Conservation (phyloP, 2,797 vertebrate species). For the Pantherophis alleghaniensis region DNA sequence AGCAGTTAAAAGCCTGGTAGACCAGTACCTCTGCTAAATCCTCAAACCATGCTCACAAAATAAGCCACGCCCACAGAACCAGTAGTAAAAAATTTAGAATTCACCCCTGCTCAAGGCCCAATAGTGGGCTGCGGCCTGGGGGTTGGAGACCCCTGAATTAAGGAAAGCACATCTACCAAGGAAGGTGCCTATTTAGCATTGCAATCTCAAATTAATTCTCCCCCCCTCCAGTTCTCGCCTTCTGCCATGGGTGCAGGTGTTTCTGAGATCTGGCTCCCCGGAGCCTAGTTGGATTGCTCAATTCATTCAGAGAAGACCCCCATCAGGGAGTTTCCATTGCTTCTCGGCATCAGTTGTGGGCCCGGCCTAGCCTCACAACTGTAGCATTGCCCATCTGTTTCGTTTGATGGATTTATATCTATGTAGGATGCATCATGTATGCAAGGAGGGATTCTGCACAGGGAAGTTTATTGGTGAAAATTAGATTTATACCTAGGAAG, state of each 20-base stretch:
- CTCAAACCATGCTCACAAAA: too few relatives aligned
- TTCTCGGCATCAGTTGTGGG: background rate
- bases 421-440: background rate
- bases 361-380: background rate
- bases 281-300: background rate
- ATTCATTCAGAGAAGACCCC: background rate
- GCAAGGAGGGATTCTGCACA: background rate
- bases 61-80: too few relatives aligned
- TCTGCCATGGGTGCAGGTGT: background rate
- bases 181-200: background rate
- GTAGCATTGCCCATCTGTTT: background rate
- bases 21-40: too few relatives aligned
- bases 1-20: too few relatives aligned
- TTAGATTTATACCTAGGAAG: background rate
- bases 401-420: background rate
- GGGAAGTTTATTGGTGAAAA: background rate
- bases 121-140: background rate
- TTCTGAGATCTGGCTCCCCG: background rate
- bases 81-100: too few relatives aligned
- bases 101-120: background rate
- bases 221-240: background rate
- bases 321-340: background rate
- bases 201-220: background rate
- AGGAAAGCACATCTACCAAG: background rate
- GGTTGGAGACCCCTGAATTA: background rate